Evolutionary conservation across 2,888 invertebrate species (phyloP).

Genomic region (Willowsia nigromaculata): DNA sequence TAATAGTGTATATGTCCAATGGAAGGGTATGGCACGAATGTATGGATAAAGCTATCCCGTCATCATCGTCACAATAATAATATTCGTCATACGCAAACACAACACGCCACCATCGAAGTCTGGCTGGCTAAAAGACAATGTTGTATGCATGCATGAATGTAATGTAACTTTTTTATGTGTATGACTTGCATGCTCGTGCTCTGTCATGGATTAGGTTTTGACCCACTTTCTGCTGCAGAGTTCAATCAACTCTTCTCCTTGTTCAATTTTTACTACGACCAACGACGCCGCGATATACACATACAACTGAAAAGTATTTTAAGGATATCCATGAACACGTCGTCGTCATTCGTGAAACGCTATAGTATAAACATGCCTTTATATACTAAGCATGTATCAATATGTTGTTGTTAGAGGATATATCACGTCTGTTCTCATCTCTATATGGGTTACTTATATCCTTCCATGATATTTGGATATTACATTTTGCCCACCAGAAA

Average conservation of each 20-base stretch:
- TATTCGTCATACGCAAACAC: background rate
- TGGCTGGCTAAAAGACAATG: slow-evolving; percentile 50
- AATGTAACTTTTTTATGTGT: slow-evolving; percentile 54
- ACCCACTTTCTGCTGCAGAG: slow-evolving; percentile 77
- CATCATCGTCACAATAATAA: slow-evolving; percentile 38
- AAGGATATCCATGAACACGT: slow-evolving; percentile 67
- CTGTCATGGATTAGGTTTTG: slow-evolving; percentile 73
- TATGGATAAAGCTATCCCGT: slow-evolving; percentile 18
- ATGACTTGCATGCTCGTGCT: slow-evolving; percentile 68
- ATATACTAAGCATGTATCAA: slow-evolving; percentile 18
- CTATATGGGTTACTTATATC: slow-evolving; percentile 38
- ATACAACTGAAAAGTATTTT: slow-evolving; percentile 45
- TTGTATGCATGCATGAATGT: slow-evolving; percentile 51
- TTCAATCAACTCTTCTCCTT: slow-evolving; percentile 77
- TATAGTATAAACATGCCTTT: slow-evolving; percentile 51
- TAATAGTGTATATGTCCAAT: background rate
- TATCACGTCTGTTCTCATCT: slow-evolving; percentile 27
- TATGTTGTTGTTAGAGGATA: background rate
- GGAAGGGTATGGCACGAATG: background rate
- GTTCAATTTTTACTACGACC: slow-evolving; percentile 72
- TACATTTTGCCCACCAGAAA: slow-evolving; percentile 23
- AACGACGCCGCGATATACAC: slow-evolving; percentile 38
- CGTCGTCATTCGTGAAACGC: slow-evolving; percentile 43
- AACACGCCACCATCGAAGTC: slow-evolving; percentile 19
- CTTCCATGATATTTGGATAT: background rate